Base-by-base conservation (phyloP, 2,888 invertebrate species). In the Micoletzkya japonica region DNA sequence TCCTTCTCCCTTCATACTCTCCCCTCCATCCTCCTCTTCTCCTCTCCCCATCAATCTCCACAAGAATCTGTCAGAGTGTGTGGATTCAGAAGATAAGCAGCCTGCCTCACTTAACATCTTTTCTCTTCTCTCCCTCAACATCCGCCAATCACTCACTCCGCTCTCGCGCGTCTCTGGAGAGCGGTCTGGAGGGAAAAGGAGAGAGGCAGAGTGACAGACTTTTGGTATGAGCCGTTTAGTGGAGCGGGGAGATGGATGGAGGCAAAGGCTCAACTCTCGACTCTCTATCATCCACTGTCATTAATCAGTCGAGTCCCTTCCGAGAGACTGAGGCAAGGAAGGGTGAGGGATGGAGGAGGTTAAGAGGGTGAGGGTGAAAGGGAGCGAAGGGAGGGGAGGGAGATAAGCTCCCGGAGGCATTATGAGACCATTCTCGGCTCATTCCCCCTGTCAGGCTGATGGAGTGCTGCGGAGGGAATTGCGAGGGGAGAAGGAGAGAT, bases 371-470 rank as follows among this genome's bases (percentile, higher is more conserved):
- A 54, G 26, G 3, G 54, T 2, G 54, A 39, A 17, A 39, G 7
- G 17, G 39, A 10, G 54, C 26, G 30, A 26, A n/a, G 17, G 28
- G 26, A 26, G 54, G 34, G 36, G 58, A 36, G 26, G 36, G 26
- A 58, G 58, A 58, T 6, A 56, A 36, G 34, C 58, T 24, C 34
- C 58, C 36, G 54, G 54, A 59, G 37, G 36, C 4, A 60, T 32
- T 24, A 32, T 7, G 28, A 24, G 60, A 26, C 26, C 17, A 61
- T 61, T 61, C 17, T 17, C 28, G n/a, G 61, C 17, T 39, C 61
- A 49, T 61, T 61, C 30, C 4, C 61, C 10, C 39, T 17, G n/a
- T 44, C 28, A 44, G 44, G 28, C 28, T 61, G 61, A 61, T 61
- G 61, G 14, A 61, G 58, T 28, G 58, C 10, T 10, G 17, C 14